Base-by-base conservation (phyloP, 1,140 invertebrate species). In the Drosophila ananassae region DNA sequence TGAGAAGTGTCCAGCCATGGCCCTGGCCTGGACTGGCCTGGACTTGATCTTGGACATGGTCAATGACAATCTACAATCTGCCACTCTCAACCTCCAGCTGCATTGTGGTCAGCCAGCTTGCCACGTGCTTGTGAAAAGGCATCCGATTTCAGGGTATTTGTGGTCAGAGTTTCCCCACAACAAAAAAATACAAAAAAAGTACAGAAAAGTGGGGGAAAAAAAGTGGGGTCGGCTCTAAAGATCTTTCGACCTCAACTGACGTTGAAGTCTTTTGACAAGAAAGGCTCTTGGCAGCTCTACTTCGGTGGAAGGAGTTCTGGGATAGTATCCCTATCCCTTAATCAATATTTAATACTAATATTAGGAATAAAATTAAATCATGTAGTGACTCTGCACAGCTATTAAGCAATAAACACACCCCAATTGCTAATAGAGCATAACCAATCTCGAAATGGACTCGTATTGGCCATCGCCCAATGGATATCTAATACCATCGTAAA, bases 401-500 rank as follows among this genome's bases (percentile, higher is more conserved):
- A 79, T 61, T 73, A 57, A 77, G 75, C 61, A 58, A 56, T 79
- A 74, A 81, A 82, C 62, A 77, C 73, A 81, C 67, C 73, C 73
- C 58, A 51, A 69, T 61, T 77, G 52, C 62, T 79, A 79, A 75
- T 60, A 59, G 52, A 56, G 60, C 74, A 77, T 79, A 74, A 74
- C 62, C 62, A 75, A 76, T 76, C 73, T 69, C 44, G 55, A 64
- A 74, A 74, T 58, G 74, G 34, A 72, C 47, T 34, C 52, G 46
- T 10, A 67, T 56, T 53, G 73, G 51, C 78, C 61, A 67, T 57
- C 47, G 47, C 46, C 34, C 73, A 59, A 32, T 55, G 58, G 41
- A 61, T 54, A 77, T 69, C 57, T 79, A 75, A 83, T 66, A 75
- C 62, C 51, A 46, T 81, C 78, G 63, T 82, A 77, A 81, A 80